Evolutionary conservation across 2,888 invertebrate species (phyloP).

Genomic region (Pherbina coryleti): DNA sequence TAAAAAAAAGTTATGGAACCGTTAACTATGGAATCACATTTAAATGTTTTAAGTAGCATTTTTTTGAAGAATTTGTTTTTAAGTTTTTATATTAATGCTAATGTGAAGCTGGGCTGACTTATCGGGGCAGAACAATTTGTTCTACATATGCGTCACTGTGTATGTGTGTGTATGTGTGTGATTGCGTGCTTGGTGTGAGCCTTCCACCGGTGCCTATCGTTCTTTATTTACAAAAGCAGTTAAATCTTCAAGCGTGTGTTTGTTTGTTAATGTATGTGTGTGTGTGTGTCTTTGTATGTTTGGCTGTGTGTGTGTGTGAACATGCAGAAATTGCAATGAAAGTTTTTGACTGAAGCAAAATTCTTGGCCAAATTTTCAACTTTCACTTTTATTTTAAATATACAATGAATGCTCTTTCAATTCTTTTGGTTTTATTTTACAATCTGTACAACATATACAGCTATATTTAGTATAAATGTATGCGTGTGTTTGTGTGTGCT

Average conservation of each 20-base stretch:
- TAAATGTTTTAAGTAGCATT: no score
- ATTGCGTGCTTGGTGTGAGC: no score
- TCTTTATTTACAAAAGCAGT: neutral
- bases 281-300: neutral
- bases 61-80: no score
- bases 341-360: slow-evolving; percentile 11
- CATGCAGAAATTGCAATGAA: slow-evolving; percentile 3
- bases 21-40: no score
- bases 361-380: slow-evolving; percentile 15
- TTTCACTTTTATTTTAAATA: slow-evolving; percentile 18
- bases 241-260: neutral
- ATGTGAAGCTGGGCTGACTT: no score
- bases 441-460: neutral
- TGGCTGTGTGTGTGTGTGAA: neutral
- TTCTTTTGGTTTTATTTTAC: neutral
- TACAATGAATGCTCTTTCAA: neutral
- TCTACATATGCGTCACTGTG: neutral
- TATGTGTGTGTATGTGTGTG: neutral
- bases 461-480: neutral
- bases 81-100: no score
- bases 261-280: neutral
- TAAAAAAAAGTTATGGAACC: no score
- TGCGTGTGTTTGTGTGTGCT: neutral
- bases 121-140: no score
- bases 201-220: no score